These are phyloP conservation scores for Ormyrus labotus DNA, from an alignment of 2,888 invertebrate species.

Conservation along the genomic window DNA sequence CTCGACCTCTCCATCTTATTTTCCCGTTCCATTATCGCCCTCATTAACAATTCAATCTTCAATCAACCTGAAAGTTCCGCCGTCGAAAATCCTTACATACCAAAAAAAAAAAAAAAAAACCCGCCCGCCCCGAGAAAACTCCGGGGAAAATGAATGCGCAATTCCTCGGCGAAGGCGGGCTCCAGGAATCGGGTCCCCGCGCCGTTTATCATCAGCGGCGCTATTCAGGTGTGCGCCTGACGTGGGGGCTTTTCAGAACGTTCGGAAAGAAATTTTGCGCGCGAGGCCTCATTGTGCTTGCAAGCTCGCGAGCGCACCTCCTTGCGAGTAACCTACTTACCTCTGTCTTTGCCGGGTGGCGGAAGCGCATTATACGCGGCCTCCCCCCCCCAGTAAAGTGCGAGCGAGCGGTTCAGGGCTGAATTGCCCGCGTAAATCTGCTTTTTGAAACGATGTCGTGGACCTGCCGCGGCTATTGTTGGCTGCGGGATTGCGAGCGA, in stretches of 20 bases:
- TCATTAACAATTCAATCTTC: no score
- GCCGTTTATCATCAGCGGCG: constrained; percentile 43
- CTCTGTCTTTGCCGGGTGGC: constrained; percentile 16
- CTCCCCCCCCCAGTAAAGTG: no score
- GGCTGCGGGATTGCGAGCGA: no score
- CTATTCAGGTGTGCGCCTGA: constrained; percentile 32
- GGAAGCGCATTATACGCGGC: constrained; percentile 33
- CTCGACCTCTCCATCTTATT: no score
- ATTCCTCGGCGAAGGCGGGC: not conserved
- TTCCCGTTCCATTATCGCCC: no score
- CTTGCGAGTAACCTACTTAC: constrained; percentile 41
- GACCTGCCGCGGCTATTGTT: no score
- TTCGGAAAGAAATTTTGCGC: constrained; percentile 18
- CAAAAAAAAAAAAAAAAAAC: no score
- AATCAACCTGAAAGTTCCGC: no score
- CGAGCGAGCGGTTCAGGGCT: not conserved
- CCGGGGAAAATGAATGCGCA: constrained; percentile 12
- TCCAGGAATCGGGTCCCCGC: not conserved
- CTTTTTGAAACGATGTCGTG: constrained; percentile 23
- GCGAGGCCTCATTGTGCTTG: not conserved
- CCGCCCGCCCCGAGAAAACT: no score
- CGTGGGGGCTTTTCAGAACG: constrained; percentile 1
- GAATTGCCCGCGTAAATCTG: constrained; percentile 35
- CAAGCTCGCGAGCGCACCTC: not conserved
- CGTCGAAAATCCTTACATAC: no score